Evolutionary conservation across 2,113 vertebrate genomes (phyloP).

Genomic region (Cranoglanis bouderius): DNA sequence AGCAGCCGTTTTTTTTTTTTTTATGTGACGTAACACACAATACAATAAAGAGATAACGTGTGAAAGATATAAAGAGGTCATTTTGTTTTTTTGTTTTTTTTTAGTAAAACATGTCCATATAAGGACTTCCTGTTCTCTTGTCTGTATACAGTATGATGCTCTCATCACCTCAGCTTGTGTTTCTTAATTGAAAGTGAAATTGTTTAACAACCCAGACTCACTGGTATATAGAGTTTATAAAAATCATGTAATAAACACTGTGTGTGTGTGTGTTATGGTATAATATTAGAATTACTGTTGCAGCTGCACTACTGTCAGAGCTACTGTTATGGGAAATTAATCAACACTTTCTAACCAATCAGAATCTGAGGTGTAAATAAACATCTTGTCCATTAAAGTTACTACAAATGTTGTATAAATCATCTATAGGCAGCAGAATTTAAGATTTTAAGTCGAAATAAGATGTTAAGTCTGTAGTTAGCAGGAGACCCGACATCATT

Average conservation of each 20-base stretch:
- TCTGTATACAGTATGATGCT: not conserved
- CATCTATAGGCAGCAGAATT: no score
- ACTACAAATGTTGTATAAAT: no score
- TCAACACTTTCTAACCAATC: not conserved
- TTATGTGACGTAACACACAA: not conserved
- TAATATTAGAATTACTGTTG: not conserved
- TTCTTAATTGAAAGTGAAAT: not conserved
- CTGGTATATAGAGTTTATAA: no score
- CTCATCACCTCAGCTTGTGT: not conserved
- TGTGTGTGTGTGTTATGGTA: not conserved
- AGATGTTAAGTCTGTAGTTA: no score
- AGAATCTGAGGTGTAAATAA: not conserved
- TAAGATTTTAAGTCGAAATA: no score
- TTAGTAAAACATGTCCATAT: not conserved
- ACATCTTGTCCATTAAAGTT: not conserved
- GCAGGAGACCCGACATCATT: no score
- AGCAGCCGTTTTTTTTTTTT: not conserved
- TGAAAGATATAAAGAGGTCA: not conserved
- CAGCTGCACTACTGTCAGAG: no score
- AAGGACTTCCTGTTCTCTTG: not conserved
- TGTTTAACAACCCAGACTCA: not conserved
- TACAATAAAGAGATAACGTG: conserved; percentile 1
- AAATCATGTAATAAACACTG: not conserved
- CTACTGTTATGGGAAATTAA: not conserved
- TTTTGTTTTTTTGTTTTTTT: not conserved